These are phyloP conservation scores for Aleiodes leptofemur DNA, from an alignment of 2,888 invertebrate species.

Conservation along the genomic window DNA sequence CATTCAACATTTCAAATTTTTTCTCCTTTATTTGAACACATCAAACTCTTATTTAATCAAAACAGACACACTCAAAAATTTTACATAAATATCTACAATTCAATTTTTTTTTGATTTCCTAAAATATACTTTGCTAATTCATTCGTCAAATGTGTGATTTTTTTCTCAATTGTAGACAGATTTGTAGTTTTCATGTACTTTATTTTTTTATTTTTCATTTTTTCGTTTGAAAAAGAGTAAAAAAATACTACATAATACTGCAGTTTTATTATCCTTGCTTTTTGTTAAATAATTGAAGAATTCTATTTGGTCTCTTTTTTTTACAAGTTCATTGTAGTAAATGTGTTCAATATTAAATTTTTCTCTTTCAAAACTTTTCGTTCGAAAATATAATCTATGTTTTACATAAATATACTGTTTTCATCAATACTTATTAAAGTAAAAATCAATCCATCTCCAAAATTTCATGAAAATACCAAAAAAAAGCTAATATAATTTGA, in stretches of 20 bases:
- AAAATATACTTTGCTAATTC: constrained; percentile 8
- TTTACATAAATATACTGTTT: no score
- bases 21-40: constrained; percentile 22
- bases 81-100: constrained; percentile 23
- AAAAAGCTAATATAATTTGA: no score
- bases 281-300: no score
- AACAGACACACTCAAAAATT: not conserved
- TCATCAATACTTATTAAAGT: no score
- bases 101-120: not conserved
- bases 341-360: no score
- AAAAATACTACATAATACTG: constrained; percentile 24
- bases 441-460: no score
- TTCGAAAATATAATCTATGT: constrained; percentile 8
- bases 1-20: constrained; percentile 13
- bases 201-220: not conserved
- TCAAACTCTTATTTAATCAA: constrained; percentile 12
- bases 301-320: no score
- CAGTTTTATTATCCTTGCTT: not conserved
- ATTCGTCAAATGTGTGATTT: constrained; percentile 6
- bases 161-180: not conserved
- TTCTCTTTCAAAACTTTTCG: no score
- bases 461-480: no score
- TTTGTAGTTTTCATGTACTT: not conserved
- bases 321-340: no score
- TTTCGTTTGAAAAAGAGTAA: not conserved